phyloP scores from a whole-genome alignment of 2,888 invertebrate species.

The Scelioninae gen. 2 region DNA sequence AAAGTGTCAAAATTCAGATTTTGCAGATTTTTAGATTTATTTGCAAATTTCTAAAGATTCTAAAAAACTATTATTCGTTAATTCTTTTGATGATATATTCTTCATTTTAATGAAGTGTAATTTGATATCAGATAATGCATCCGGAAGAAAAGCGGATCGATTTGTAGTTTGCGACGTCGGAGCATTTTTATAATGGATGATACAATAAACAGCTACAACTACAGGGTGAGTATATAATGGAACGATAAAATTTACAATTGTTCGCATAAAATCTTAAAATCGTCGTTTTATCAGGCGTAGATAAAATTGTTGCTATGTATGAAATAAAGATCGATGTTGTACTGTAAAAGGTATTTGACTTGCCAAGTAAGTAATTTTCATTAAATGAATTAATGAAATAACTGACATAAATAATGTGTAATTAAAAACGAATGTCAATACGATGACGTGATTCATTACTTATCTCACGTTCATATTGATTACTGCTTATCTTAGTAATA shows the following conservation, averaged over 20 bases:
- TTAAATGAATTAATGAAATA: background rate
- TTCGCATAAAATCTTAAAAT: background rate
- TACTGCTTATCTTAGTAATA: slow-evolving; percentile 19
- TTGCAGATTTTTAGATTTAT: too few relatives aligned
- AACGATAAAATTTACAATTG: background rate
- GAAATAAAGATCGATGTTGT: background rate
- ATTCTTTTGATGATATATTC: background rate
- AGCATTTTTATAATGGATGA: slow-evolving; percentile 18
- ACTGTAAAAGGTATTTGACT: background rate
- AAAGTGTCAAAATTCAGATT: too few relatives aligned
- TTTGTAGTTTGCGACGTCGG: background rate
- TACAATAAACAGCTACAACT: slow-evolving; percentile 22
- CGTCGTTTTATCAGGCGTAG: background rate
- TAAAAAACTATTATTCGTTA: too few relatives aligned
- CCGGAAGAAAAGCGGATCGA: slow-evolving; percentile 6
- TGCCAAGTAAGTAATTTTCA: background rate
- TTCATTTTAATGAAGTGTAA: background rate
- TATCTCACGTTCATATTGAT: slow-evolving; percentile 18
- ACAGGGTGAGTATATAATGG: slow-evolving; percentile 22
- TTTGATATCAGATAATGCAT: slow-evolving; percentile 24
- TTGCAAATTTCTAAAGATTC: too few relatives aligned
- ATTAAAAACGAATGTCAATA: slow-evolving; percentile 9
- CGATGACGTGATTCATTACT: slow-evolving; percentile 9
- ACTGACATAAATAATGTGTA: background rate
- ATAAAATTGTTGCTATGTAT: background rate